Conservation (phyloP, 2,113 vertebrate species). For the Prietella phreatophila region DNA sequence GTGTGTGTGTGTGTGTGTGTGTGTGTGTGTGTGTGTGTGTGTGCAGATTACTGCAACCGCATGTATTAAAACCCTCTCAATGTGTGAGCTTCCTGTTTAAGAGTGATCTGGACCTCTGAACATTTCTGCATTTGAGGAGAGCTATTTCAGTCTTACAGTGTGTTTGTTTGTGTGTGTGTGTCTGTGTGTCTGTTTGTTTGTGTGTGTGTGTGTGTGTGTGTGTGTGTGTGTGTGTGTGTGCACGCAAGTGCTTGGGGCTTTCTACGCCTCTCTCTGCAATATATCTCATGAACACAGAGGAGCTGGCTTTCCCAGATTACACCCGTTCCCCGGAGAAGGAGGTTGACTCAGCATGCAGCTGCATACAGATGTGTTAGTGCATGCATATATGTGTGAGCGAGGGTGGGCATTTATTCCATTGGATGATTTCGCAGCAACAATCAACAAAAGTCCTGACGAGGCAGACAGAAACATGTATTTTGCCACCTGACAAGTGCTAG, state of each 20-base stretch:
- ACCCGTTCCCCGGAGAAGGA: conserved; percentile 24
- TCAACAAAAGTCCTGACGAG: neutral
- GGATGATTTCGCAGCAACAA: neutral
- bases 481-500: neutral
- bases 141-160: conserved; percentile 31
- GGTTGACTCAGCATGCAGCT: conserved; percentile 13
- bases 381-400: conserved; percentile 8
- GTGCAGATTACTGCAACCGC: conserved; percentile 24
- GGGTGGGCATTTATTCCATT: neutral
- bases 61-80: neutral
- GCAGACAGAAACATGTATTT: neutral
- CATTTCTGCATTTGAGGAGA: neutral
- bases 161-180: conserved; percentile 13
- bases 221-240: neutral
- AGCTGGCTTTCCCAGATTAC: conserved; percentile 31
- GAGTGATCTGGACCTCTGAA: conserved; percentile 4
- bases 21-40: conserved; percentile 40
- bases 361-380: neutral
- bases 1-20: conserved; percentile 4
- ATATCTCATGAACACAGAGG: conserved; percentile 38
- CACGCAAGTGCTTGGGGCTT: neutral
- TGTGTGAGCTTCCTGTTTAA: conserved; percentile 10
- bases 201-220: conserved; percentile 4
- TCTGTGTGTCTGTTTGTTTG: conserved; percentile 12
- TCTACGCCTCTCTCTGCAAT: conserved; percentile 19